phyloP scores from a whole-genome alignment of 2,888 invertebrate species.

The Synergus gifuensis region DNA sequence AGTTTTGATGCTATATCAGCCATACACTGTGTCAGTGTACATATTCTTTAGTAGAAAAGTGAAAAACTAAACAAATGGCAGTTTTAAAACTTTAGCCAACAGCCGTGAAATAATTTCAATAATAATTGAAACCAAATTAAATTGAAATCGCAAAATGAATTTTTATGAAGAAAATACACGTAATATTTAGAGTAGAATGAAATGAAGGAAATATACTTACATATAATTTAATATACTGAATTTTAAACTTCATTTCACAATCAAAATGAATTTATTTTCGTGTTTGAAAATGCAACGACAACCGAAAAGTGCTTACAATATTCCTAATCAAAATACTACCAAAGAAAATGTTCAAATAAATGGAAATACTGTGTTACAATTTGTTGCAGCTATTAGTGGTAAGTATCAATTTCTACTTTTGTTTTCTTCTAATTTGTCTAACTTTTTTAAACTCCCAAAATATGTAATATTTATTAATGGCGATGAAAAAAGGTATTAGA shows the following conservation, averaged over 20 bases:
- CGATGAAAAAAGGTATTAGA: too few relatives aligned
- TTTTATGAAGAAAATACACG: background rate
- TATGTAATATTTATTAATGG: too few relatives aligned
- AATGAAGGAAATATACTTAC: background rate
- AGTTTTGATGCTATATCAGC: background rate
- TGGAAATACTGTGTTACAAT: background rate
- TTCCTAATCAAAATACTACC: background rate
- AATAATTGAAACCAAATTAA: background rate
- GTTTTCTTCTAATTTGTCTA: too few relatives aligned
- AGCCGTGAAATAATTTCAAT: background rate
- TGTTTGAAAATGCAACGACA: background rate
- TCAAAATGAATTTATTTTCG: background rate
- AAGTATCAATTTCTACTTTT: background rate
- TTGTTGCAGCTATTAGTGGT: background rate
- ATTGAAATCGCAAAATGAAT: background rate
- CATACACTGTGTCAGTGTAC: background rate
- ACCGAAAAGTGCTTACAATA: background rate
- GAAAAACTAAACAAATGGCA: background rate
- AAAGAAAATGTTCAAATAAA: background rate
- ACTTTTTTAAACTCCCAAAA: too few relatives aligned
- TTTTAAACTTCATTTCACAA: too few relatives aligned
- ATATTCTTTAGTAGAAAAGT: background rate
- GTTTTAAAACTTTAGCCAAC: too few relatives aligned
- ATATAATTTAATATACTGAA: too few relatives aligned
- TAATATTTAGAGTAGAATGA: background rate